A percentile compares a stretch with the other conserved stretches of the same genome.
phyloP scores from a whole-genome alignment of 2,888 invertebrate species.

The Cosmia trapezina region DNA sequence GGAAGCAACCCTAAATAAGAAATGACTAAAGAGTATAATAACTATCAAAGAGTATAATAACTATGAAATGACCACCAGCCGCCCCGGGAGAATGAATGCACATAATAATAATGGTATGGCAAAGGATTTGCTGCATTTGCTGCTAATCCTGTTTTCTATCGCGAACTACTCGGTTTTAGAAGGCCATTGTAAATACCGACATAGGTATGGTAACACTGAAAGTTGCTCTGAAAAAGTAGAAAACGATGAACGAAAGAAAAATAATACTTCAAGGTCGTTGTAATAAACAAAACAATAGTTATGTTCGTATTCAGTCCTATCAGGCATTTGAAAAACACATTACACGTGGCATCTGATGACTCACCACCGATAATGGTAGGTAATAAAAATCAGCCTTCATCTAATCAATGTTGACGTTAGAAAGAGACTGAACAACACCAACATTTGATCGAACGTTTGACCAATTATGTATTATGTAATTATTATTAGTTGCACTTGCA shows the following conservation, averaged over 20 bases:
- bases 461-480: too few relatives aligned
- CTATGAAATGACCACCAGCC: neutral
- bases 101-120: neutral
- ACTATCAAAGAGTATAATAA: too few relatives aligned
- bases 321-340: conserved; percentile 26
- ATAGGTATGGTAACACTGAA: neutral
- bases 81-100: neutral
- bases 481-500: too few relatives aligned
- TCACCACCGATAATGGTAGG: conserved; percentile 39
- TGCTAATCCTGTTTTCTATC: neutral
- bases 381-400: conserved; percentile 14
- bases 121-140: neutral
- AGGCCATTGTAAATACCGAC: neutral
- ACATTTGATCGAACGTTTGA: conserved; percentile 32
- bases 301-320: conserved; percentile 25
- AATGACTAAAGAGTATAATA: too few relatives aligned
- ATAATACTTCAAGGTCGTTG: neutral
- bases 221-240: neutral
- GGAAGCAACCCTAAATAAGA: neutral
- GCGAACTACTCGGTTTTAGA: neutral
- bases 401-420: conserved; percentile 39
- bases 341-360: conserved; percentile 5
- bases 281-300: neutral
- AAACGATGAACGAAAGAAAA: neutral
- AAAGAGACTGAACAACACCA: conserved; percentile 36